These are phyloP conservation scores for Entomyzon cyanotis DNA, from an alignment of 2,113 vertebrate species.

Conservation along the genomic window DNA sequence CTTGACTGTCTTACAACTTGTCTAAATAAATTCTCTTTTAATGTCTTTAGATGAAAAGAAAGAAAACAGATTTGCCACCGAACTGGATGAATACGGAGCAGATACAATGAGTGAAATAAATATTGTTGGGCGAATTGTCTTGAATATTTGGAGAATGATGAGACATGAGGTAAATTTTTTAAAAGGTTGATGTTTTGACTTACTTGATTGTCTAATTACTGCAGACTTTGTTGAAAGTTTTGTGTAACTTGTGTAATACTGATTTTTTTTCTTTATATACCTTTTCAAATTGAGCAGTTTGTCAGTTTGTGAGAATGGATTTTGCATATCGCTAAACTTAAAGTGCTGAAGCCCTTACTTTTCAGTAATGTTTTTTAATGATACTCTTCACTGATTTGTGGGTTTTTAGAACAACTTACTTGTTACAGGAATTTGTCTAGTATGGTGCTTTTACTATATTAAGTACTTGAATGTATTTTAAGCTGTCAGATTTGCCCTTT, in stretches of 20 bases:
- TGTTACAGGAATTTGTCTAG: neutral
- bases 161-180: constrained; percentile 87
- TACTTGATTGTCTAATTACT: neutral
- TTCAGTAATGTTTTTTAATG: neutral
- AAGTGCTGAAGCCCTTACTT: neutral
- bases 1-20: neutral
- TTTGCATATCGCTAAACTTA: neutral
- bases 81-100: constrained; percentile 91
- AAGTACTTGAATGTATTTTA: neutral
- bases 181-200: neutral
- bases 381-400: neutral
- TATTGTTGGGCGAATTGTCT: constrained; percentile 87
- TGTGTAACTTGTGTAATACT: neutral
- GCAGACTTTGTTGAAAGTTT: neutral
- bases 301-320: neutral
- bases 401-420: neutral
- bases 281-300: neutral
- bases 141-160: constrained; percentile 98
- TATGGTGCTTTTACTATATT: neutral
- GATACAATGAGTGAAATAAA: constrained; percentile 96
- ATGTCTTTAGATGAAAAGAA: constrained; percentile 85
- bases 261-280: neutral
- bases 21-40: constrained; percentile 15
- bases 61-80: constrained; percentile 88
- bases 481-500: neutral